Conservation (phyloP, 1,140 invertebrate genomes). For the Ceratina japonica region DNA sequence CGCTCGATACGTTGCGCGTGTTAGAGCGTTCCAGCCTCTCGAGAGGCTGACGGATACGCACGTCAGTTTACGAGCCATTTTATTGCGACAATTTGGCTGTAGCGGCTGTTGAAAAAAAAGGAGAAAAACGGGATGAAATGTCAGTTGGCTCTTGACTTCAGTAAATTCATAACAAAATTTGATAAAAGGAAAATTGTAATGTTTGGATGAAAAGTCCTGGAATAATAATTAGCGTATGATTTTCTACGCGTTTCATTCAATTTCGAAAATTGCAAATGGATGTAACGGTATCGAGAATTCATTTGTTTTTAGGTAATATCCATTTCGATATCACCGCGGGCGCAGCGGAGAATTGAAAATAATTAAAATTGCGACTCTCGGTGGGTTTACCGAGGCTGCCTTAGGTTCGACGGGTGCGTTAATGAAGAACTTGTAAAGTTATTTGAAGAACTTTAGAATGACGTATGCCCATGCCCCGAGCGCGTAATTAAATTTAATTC, state of each 20-base stretch:
- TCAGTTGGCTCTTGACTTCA: constrained; percentile 19
- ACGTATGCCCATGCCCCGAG: constrained; percentile 12
- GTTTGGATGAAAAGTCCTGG: no score
- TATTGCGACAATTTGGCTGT: constrained; percentile 56
- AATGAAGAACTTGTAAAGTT: constrained; percentile 41
- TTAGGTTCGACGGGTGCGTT: not conserved
- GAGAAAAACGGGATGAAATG: constrained; percentile 32
- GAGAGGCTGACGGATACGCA: constrained; percentile 42
- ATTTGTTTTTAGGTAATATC: not conserved
- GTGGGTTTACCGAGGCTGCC: not conserved
- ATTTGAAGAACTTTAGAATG: constrained; percentile 39
- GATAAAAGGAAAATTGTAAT: no score
- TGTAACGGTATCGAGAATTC: not conserved
- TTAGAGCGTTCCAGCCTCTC: constrained; percentile 15
- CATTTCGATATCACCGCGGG: not conserved
- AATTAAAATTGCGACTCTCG: constrained; percentile 31
- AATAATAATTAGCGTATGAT: no score
- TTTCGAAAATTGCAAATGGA: not conserved
- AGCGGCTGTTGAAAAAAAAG: constrained; percentile 2
- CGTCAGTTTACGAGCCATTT: constrained; percentile 54
- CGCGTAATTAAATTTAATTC: constrained; percentile 44
- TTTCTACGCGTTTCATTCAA: not conserved
- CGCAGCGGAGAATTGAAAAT: constrained; percentile 10
- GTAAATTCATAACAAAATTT: constrained; percentile 51
- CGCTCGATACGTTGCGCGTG: not conserved